Conservation (phyloP, 2,113 vertebrate species). For the Solenodon paradoxus region DNA sequence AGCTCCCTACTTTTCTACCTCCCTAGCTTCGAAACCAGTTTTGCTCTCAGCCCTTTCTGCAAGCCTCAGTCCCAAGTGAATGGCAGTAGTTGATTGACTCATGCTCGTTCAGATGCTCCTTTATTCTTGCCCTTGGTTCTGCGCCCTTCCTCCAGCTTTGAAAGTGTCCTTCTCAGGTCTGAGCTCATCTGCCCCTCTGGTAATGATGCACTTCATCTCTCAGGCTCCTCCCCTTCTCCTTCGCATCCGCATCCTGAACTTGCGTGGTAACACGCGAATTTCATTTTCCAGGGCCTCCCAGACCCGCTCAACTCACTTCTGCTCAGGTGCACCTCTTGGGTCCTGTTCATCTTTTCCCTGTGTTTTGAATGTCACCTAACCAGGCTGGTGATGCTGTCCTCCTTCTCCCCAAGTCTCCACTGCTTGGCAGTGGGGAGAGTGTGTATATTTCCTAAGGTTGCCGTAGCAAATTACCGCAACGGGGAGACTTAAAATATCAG, state of each 20-base stretch:
- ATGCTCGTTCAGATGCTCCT: not conserved
- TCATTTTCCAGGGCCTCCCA: not conserved
- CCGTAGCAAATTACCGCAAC: not conserved
- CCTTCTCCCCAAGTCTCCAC: not conserved
- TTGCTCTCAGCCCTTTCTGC: not conserved
- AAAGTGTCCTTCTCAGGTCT: not conserved
- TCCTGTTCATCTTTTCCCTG: rapidly evolving
- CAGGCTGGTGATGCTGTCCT: rapidly evolving
- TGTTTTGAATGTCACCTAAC: not conserved
- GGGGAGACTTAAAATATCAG: not conserved
- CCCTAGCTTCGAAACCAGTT: not conserved
- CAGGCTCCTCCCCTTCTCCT: slow-evolving; percentile 41
- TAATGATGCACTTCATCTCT: not conserved
- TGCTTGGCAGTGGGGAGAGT: not conserved
- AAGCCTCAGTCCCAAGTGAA: not conserved
- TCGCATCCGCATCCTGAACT: too few relatives aligned
- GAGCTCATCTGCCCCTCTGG: not conserved
- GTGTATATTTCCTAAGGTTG: not conserved
- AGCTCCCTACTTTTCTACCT: not conserved
- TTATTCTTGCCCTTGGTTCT: slow-evolving; percentile 45
- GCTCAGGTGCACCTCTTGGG: not conserved
- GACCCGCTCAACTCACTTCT: not conserved
- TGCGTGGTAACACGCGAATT: not conserved
- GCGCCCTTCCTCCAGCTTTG: slow-evolving; percentile 47
- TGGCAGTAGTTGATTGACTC: not conserved